Base-by-base conservation (phyloP, 2,797 vertebrate species). In the Sebastes kiyomatsui region DNA sequence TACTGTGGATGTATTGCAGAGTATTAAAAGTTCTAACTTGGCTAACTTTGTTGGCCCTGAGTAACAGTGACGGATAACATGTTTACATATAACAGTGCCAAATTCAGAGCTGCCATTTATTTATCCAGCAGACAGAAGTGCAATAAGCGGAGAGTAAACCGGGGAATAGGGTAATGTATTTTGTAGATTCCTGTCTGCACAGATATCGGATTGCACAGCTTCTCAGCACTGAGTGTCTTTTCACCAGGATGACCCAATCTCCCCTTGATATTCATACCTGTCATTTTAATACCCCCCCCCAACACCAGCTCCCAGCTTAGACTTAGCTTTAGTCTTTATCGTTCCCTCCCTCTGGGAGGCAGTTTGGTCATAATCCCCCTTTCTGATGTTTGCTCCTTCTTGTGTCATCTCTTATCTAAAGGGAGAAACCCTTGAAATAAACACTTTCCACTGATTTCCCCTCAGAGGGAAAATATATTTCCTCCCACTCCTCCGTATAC, bases 351-450 rank as follows among this genome's bases (percentile, higher is more conserved):
- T 83, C 70, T 82, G 66, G 77, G 87, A 87, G 78, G 76, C 83
- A 67, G 82, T 85, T 85, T 79, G 52, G 75, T 85, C 79, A 72
- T 89, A 84, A 90, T 89, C 84, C 83, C 79, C 42, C 54, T 72
- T 83, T 84, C 83, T 85, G 81, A 88, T 87, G 81, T 90, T 80
- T 80, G 65, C 84, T 79, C 68, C 72, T 82, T 80, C 84, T 83
- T 32, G 65, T 90, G 81, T 84, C 81, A 82, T 89, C 72, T 80
- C 77, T 87, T 92, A 88, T 88, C 90, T 79, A 11, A 58, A 70
- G 72, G 58, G 55, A 74, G 61, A 85, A 88, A 77, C 80, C 68
- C 84, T 89, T 90, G 86, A 91, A 88, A 88, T 89, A 91, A 92
- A 90, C 79, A 86, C 75, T 92, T 87, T 84, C 75, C 77, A 62